A percentile compares a stretch with the other conserved stretches of the same genome.
Evolutionary conservation across 2,888 invertebrate genomes (phyloP).

Genomic region (Volucella zonaria): DNA sequence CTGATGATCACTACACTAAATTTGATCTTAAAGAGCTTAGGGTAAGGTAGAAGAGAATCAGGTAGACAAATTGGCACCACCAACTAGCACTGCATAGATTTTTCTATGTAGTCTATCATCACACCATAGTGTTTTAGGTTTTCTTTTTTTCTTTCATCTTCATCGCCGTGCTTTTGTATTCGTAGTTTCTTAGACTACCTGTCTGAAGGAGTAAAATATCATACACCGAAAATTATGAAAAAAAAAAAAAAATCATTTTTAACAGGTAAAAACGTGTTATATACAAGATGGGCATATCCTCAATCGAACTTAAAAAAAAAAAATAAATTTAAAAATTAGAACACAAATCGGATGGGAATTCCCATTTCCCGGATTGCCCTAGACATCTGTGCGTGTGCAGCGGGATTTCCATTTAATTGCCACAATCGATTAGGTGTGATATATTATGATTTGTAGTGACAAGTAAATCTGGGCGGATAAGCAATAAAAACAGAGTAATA

Average conservation of each 20-base stretch:
- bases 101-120: slow-evolving; percentile 51
- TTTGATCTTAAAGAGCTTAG: slow-evolving; percentile 51
- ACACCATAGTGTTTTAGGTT: slow-evolving; percentile 12
- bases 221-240: slow-evolving; percentile 43
- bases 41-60: slow-evolving; percentile 44
- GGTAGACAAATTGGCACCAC: slow-evolving; percentile 73
- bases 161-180: slow-evolving; percentile 17
- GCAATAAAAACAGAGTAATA: slow-evolving; percentile 62
- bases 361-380: slow-evolving; percentile 61
- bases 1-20: slow-evolving; percentile 46
- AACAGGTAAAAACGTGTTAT: slow-evolving; percentile 62
- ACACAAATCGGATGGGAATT: slow-evolving; percentile 69
- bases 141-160: slow-evolving; percentile 2
- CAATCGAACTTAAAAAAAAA: not conserved
- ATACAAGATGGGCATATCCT: slow-evolving; percentile 33
- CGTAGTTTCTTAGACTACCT: slow-evolving; percentile 59
- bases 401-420: slow-evolving; percentile 67
- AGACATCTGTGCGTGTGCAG: slow-evolving; percentile 24
- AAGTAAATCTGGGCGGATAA: slow-evolving; percentile 64
- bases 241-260: slow-evolving; percentile 9
- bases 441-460: slow-evolving; percentile 67
- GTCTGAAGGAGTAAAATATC: slow-evolving; percentile 39
- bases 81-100: slow-evolving; percentile 19
- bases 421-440: slow-evolving; percentile 68
- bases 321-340: slow-evolving; percentile 27